Evolutionary conservation across 1,140 invertebrate genomes (phyloP), one percentile per base, ranked within the genome.

Genomic region (Brachionus plicatilis): DNA sequence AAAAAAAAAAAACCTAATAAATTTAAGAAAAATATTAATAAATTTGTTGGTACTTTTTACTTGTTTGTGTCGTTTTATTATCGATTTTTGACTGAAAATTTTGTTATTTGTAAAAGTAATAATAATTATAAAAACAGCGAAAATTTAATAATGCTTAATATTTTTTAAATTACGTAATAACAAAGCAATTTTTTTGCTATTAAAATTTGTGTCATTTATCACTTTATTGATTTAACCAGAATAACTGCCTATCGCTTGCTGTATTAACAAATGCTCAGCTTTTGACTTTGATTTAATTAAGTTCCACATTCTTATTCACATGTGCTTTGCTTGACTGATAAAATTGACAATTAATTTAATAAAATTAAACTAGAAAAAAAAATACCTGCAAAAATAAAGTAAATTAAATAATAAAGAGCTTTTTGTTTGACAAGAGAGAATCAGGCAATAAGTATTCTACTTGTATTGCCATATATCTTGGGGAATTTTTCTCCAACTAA

Each of bases 31-130:
- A 56, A 56, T 56, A 56, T 56, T 56, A 60, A 60, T 60, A 60
- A 60, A 60, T 60, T 60, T 60, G 53, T 60, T 60, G 53, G 53
- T 60, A 60, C 17, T 60, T 60, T 60, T 60, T 60, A 60, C 53
- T 60, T 60, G 53, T 60, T 60, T 60, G 53, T 60, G 53, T 60
- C 53, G 53, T 60, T 60, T 60, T 60, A 60, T 60, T 60, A 60
- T 60, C 53, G 53, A 60, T 60, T 60, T 60, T 60, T 60, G 53
- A 60, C 9, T 60, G 53, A 20, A 60, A 60, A 60, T 60, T 60
- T 60, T 60, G 53, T 60, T 60, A 60, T 60, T 60, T 60, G 53
- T 60, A 60, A 60, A 60, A 60, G 5, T 60, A 60, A 60, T 60
- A 60, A 60, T 60, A 60, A 60, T 60, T 24, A 60, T 53, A 53